Percentiles rank a stretch among this genome's conserved stretches.
These are phyloP conservation scores for Philereme transversata DNA, from an alignment of 2,888 invertebrate genomes.

Conservation along the genomic window DNA sequence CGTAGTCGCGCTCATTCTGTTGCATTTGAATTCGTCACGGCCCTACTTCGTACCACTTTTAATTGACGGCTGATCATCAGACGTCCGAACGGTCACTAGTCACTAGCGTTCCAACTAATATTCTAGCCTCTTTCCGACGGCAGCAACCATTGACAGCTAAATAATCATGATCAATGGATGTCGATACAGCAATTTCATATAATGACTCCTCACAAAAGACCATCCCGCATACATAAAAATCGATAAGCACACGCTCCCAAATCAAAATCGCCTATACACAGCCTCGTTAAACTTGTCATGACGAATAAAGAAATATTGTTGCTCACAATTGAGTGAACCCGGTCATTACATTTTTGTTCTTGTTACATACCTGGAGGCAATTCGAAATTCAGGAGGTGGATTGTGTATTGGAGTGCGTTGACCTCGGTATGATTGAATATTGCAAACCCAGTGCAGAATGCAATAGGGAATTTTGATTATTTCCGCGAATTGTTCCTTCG, in stretches of 20 bases:
- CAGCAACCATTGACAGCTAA: slow-evolving; percentile 60
- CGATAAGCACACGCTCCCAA: slow-evolving; percentile 57
- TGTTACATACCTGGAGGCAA: slow-evolving; percentile 56
- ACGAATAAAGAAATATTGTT: slow-evolving; percentile 54
- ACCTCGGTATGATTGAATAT: slow-evolving; percentile 51
- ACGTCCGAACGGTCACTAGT: slow-evolving; percentile 40
- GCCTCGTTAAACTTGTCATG: slow-evolving; percentile 58
- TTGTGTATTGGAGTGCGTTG: slow-evolving; percentile 59
- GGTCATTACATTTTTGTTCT: slow-evolving; percentile 58
- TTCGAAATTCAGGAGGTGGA: slow-evolving; percentile 58
- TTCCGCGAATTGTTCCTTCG: slow-evolving; percentile 28
- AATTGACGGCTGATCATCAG: slow-evolving; percentile 60
- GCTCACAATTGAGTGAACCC: slow-evolving; percentile 53
- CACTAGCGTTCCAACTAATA: slow-evolving; percentile 26
- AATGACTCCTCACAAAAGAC: slow-evolving; percentile 64
- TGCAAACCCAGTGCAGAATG: slow-evolving; percentile 37
- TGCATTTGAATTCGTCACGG: slow-evolving; percentile 61
- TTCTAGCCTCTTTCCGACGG: slow-evolving; percentile 30
- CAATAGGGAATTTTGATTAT: slow-evolving; percentile 33
- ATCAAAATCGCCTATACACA: slow-evolving; percentile 48
- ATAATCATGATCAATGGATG: slow-evolving; percentile 63
- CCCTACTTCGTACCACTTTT: slow-evolving; percentile 52
- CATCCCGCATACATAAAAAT: slow-evolving; percentile 62
- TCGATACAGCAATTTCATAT: slow-evolving; percentile 62
- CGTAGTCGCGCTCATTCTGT: slow-evolving; percentile 57